phyloP scores from a whole-genome alignment of 1,140 invertebrate genomes.

The Drosophila cardini region DNA sequence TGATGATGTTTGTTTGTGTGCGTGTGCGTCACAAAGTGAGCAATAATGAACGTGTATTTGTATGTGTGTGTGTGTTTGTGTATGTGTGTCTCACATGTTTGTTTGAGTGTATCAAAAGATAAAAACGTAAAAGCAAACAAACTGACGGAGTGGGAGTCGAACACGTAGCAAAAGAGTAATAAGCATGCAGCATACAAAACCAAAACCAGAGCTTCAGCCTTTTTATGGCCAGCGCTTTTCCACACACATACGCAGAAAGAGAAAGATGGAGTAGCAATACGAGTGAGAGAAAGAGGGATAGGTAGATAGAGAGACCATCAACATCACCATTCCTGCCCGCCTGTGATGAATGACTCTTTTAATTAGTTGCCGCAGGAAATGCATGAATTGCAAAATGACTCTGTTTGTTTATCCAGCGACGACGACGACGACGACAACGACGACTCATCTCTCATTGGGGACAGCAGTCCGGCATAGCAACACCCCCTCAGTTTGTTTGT shows the following conservation, averaged over 20 bases:
- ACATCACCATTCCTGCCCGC: conserved; percentile 78
- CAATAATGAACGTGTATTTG: conserved; percentile 55
- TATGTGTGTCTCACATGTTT: conserved; percentile 43
- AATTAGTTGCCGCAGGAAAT: conserved; percentile 85
- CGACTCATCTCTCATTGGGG: conserved; percentile 41
- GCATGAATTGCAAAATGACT: conserved; percentile 84
- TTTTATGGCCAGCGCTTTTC: conserved; percentile 47
- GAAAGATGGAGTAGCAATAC: not conserved
- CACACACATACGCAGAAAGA: conserved; percentile 33
- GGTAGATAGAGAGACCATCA: conserved; percentile 53
- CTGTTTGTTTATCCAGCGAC: conserved; percentile 80
- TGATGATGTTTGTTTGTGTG: conserved; percentile 20
- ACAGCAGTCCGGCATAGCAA: conserved; percentile 35
- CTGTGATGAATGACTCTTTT: conserved; percentile 85
- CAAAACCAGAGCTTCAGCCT: conserved; percentile 29
- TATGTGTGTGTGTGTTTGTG: conserved; percentile 28
- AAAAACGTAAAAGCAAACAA: conserved; percentile 81
- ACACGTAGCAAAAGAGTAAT: conserved; percentile 81
- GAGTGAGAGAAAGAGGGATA: conserved; percentile 9
- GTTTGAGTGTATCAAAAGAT: conserved; percentile 82
- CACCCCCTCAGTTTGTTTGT: conserved; percentile 33
- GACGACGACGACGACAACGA: conserved; percentile 55
- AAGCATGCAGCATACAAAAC: conserved; percentile 78
- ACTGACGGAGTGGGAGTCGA: conserved; percentile 39
- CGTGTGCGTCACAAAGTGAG: conserved; percentile 72